Percentiles rank a stretch among this genome's conserved stretches.
phyloP scores from a whole-genome alignment of 35 echinoderm and acorn worm genomes.

The Ophiothrix spiculata region DNA sequence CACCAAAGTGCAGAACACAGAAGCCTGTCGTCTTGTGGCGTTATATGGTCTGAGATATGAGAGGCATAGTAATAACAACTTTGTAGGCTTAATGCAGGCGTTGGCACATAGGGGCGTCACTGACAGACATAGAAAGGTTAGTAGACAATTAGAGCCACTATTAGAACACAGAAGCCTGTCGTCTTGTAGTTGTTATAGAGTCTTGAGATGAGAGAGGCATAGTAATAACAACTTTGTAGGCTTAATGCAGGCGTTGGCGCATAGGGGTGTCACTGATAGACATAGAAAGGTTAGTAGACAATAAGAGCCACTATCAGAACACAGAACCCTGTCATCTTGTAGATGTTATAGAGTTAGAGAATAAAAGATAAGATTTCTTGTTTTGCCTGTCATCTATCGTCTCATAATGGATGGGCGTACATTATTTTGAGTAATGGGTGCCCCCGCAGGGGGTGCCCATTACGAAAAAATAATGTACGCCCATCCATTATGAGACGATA shows the following conservation, averaged over 20 bases:
- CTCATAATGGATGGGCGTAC: too few species aligned
- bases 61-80: conserved; percentile 93
- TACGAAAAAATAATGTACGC: too few species aligned
- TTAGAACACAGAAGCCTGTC: too few species aligned
- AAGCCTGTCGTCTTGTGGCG: conserved; percentile 81
- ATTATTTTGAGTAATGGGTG: too few species aligned
- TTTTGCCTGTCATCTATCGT: too few species aligned
- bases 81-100: conserved; percentile 65
- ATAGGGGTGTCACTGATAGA: conserved; percentile 62
- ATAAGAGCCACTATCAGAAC: too few species aligned
- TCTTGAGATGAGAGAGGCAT: conserved; percentile 83
- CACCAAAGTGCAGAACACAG: conserved; percentile 62
- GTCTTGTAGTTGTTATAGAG: conserved; percentile 87
- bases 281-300: conserved; percentile 74
- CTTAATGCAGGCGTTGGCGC: conserved; percentile 57
- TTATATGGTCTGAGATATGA: conserved; percentile 91
- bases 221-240: conserved; percentile 94
- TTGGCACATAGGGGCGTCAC: conserved; percentile 61
- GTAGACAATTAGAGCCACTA: too few species aligned
- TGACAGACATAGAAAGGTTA: conserved; percentile 73
- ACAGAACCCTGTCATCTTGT: too few species aligned
- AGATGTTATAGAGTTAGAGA: too few species aligned
- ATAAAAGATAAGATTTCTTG: too few species aligned
- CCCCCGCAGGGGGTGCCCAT: too few species aligned
- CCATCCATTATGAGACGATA: too few species aligned